Evolutionary conservation across 1,140 invertebrate species (phyloP).

Genomic region (Hydropsyche tenuis): DNA sequence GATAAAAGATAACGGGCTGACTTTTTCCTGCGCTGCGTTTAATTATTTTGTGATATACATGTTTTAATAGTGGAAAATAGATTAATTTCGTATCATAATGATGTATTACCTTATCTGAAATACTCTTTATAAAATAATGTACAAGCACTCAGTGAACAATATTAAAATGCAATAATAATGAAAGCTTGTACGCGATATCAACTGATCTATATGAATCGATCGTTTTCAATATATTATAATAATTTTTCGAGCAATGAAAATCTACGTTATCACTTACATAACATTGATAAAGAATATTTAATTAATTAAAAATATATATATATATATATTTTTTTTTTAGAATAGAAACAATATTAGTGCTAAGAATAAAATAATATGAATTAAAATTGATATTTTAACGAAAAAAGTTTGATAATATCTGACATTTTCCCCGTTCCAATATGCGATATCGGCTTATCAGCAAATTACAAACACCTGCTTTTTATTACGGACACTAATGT

Average conservation of each 20-base stretch:
- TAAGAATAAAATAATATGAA: too few relatives aligned
- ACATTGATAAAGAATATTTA: too few relatives aligned
- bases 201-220: neutral
- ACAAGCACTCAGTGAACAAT: constrained; percentile 42
- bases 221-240: neutral
- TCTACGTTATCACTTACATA: too few relatives aligned
- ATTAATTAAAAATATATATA: neutral
- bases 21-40: too few relatives aligned
- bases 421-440: constrained; percentile 11
- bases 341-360: neutral
- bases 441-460: constrained; percentile 43
- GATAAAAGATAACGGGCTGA: too few relatives aligned
- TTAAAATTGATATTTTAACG: too few relatives aligned
- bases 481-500: constrained; percentile 41
- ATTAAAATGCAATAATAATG: constrained; percentile 45
- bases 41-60: constrained; percentile 24
- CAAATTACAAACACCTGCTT: constrained; percentile 42
- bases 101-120: constrained; percentile 46
- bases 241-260: neutral
- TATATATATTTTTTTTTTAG: neutral
- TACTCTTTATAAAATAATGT: constrained; percentile 35
- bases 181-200: constrained; percentile 12
- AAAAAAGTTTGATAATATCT: neutral
- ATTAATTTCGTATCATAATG: constrained; percentile 47
- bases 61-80: constrained; percentile 46